Percentiles rank a stretch among this genome's conserved stretches.
Evolutionary conservation across 2,797 vertebrate genomes (phyloP).

Genomic region (Thamnophis elegans): DNA sequence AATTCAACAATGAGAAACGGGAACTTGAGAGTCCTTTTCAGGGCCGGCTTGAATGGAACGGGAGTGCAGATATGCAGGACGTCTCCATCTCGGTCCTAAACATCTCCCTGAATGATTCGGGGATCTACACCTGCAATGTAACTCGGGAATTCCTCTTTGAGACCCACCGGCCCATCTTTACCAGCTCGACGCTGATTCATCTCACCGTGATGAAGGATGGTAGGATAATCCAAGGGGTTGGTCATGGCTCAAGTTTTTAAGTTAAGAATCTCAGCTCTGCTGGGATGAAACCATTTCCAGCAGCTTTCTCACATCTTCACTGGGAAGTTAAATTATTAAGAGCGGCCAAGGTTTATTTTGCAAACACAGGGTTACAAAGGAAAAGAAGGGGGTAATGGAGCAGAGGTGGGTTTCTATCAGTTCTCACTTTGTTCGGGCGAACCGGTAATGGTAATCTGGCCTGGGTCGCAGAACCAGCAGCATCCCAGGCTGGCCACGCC

Average conservation of each 20-base stretch:
- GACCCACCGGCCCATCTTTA: constrained; percentile 75
- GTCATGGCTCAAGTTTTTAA: neutral
- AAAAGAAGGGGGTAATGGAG: fast-evolving
- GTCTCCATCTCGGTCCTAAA: constrained; percentile 87
- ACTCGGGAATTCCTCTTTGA: constrained; percentile 83
- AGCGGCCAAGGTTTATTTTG: neutral
- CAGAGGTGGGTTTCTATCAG: too few relatives aligned
- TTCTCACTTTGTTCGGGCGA: too few relatives aligned
- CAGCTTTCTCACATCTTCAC: too few relatives aligned
- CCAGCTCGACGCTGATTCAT: constrained; percentile 71
- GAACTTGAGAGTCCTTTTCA: constrained; percentile 76
- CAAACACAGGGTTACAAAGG: neutral
- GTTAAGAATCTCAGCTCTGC: too few relatives aligned
- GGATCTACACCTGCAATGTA: constrained; percentile 84
- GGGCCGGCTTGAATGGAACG: constrained; percentile 84
- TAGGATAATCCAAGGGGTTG: constrained; percentile 47
- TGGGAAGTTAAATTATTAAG: too few relatives aligned
- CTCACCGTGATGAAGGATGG: constrained; percentile 84
- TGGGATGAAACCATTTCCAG: too few relatives aligned
- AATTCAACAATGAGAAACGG: constrained; percentile 64
- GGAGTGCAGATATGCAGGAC: constrained; percentile 92
- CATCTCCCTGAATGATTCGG: constrained; percentile 81
- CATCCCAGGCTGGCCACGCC: too few relatives aligned
- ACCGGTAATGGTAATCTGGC: too few relatives aligned
- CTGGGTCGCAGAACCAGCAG: too few relatives aligned